A percentile compares a stretch with the other conserved stretches of the same genome.
Evolutionary conservation across 2,797 vertebrate genomes (phyloP).

Genomic region (Rhabdophis nuchalis): DNA sequence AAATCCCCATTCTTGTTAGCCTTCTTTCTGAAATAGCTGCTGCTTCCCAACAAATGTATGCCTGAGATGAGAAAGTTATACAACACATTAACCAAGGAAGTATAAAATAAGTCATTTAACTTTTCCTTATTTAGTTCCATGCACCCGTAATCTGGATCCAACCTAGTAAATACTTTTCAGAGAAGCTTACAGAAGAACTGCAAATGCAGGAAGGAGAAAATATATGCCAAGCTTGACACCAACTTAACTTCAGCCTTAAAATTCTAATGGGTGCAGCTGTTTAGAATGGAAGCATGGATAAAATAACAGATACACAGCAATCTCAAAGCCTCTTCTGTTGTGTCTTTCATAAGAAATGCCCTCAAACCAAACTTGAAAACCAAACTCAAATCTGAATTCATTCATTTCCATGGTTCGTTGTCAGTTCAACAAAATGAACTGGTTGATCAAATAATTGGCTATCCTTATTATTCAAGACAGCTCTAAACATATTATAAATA

Average conservation of each 20-base stretch:
- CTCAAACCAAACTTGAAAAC: neutral
- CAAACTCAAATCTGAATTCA: neutral
- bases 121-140: neutral
- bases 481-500: constrained; percentile 5
- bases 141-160: neutral
- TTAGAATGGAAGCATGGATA: neutral
- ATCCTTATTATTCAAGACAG: constrained; percentile 19
- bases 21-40: neutral
- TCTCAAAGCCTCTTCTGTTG: neutral
- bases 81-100: neutral
- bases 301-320: neutral
- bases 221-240: neutral
- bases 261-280: neutral
- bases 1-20: neutral
- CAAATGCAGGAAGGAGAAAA: neutral
- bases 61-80: neutral
- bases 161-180: neutral
- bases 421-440: constrained; percentile 43
- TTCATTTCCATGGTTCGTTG: constrained; percentile 11
- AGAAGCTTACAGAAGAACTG: neutral
- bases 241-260: neutral
- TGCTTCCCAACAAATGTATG: neutral
- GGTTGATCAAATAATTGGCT: constrained; percentile 27
- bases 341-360: constrained; percentile 8
- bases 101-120: neutral